Percentiles rank a stretch among this genome's conserved stretches.
Evolutionary conservation across 1,140 invertebrate genomes (phyloP).

Genomic region (Penaeus indicus): DNA sequence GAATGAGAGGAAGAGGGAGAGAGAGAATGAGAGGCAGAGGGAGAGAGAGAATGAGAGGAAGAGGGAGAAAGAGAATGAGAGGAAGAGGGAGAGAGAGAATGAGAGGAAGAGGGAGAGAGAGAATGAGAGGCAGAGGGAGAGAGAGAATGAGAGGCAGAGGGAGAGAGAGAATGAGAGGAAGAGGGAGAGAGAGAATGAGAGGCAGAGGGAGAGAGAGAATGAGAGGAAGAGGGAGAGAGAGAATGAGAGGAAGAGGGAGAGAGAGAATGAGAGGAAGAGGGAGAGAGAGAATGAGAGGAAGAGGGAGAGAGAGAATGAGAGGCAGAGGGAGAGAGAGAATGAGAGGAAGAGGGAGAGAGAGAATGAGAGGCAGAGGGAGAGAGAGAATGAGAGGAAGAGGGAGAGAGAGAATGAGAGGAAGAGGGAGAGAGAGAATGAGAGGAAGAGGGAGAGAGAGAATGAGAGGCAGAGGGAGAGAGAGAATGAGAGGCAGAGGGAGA

Average conservation of each 20-base stretch:
- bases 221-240: not conserved
- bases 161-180: slow-evolving; percentile 20
- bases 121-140: not conserved
- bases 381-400: too few species aligned
- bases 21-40: slow-evolving; percentile 23
- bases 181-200: not conserved
- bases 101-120: not conserved
- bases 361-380: too few species aligned
- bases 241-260: slow-evolving; percentile 31
- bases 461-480: too few species aligned
- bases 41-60: slow-evolving; percentile 18
- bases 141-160: not conserved
- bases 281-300: too few species aligned
- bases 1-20: slow-evolving; percentile 34
- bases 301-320: too few species aligned
- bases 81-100: not conserved
- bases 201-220: not conserved
- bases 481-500: too few species aligned
- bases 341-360: too few species aligned
- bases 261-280: slow-evolving; percentile 1
- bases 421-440: too few species aligned
- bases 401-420: too few species aligned
- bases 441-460: too few species aligned
- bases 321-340: too few species aligned
- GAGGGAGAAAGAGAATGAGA: not conserved